Conservation (phyloP, 2,797 vertebrate species). For the Tolypeutes matacus region DNA sequence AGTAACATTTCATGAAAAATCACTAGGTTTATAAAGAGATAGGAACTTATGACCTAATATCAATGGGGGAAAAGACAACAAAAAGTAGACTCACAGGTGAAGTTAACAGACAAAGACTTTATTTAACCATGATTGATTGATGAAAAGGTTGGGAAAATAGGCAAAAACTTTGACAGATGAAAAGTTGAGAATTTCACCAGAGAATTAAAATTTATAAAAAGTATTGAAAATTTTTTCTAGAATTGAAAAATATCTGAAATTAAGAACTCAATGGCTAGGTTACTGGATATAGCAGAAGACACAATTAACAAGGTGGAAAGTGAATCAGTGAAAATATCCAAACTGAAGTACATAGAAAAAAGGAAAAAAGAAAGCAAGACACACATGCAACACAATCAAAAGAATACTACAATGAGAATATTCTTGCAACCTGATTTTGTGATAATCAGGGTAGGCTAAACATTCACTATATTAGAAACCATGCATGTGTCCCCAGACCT, state of each 20-base stretch:
- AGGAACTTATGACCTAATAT: no score
- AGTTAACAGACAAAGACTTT: not conserved
- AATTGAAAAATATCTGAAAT: constrained; percentile 10
- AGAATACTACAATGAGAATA: no score
- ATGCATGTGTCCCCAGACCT: no score
- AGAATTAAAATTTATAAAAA: not conserved
- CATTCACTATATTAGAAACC: no score
- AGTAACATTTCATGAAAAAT: no score
- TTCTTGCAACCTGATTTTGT: no score
- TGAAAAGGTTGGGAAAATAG: not conserved
- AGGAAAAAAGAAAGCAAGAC: not conserved
- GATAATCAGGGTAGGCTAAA: no score
- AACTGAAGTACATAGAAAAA: not conserved
- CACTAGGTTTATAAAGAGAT: no score
- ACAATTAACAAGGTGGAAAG: not conserved
- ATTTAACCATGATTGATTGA: not conserved
- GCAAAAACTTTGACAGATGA: not conserved
- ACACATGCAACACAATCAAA: not conserved
- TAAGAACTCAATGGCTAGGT: not conserved
- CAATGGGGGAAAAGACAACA: no score
- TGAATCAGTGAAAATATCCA: not conserved
- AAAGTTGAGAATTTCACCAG: not conserved
- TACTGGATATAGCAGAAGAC: not conserved
- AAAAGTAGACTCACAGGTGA: not conserved
- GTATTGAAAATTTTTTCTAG: not conserved